Evolutionary conservation across 2,113 vertebrate genomes (phyloP).

Genomic region (Hemiscyllium ocellatum): DNA sequence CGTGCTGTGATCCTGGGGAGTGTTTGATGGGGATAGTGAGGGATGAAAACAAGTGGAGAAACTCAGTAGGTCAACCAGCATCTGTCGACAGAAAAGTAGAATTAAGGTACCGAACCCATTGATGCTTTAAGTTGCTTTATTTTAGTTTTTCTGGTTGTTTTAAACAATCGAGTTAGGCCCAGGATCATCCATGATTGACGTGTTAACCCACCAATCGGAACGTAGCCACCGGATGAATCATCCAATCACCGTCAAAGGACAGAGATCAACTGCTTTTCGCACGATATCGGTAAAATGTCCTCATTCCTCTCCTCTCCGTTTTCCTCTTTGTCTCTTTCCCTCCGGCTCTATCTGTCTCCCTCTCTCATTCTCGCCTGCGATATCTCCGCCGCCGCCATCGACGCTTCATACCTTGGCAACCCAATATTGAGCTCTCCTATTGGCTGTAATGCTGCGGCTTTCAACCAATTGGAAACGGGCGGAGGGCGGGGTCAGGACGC

Average conservation of each 20-base stretch:
- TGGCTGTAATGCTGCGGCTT: neutral
- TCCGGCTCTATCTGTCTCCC: fast-evolving
- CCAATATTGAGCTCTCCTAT: neutral
- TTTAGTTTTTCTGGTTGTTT: no score
- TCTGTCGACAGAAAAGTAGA: no score
- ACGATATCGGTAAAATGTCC: neutral
- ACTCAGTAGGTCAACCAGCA: no score
- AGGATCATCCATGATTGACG: neutral
- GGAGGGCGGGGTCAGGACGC: neutral
- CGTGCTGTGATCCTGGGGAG: no score
- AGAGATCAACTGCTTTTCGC: no score
- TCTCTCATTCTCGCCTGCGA: neutral
- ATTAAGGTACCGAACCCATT: no score
- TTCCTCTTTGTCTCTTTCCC: neutral
- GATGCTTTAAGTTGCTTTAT: no score
- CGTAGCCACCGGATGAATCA: fast-evolving
- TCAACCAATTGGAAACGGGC: neutral
- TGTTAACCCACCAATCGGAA: neutral
- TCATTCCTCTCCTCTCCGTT: no score
- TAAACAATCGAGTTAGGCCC: no score
- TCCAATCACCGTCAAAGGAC: neutral
- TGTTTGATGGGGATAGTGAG: no score
- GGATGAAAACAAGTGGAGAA: no score
- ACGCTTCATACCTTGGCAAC: neutral
- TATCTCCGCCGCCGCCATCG: neutral